Percentiles rank a stretch among this genome's conserved stretches.
Conservation (phyloP, 2,888 invertebrate genomes). For the Drosophila austrosaltans region DNA sequence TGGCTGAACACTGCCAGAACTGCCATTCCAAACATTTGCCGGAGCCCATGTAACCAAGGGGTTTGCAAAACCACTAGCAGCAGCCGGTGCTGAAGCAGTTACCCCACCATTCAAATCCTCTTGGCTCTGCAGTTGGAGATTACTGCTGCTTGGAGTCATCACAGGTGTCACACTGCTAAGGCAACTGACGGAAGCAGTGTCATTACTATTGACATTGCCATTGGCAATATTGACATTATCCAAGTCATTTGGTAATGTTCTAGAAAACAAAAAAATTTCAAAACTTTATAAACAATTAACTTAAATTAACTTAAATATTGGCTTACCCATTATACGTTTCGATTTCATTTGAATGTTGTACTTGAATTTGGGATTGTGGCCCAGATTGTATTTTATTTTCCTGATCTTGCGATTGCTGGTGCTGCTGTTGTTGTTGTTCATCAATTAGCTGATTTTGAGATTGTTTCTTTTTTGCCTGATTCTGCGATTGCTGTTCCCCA, state of each 20-base stretch:
- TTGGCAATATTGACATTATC: background rate
- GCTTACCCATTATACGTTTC: background rate
- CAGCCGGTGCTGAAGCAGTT: background rate
- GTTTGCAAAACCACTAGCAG: background rate
- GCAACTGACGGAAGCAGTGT: background rate
- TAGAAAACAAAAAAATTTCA: no score
- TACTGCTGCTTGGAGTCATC: conserved; percentile 8
- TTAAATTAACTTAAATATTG: background rate
- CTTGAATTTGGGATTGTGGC: background rate
- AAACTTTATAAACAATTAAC: no score
- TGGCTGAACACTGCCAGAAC: background rate
- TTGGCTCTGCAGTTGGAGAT: background rate
- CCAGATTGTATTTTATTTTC: background rate
- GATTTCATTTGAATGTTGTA: no score
- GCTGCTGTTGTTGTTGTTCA: background rate
- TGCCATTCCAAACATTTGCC: background rate
- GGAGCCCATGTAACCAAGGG: background rate
- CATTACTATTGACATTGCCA: background rate
- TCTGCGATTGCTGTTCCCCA: background rate
- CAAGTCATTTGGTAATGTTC: background rate
- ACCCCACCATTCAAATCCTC: background rate
- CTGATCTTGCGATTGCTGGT: background rate
- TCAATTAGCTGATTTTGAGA: background rate
- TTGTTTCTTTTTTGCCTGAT: background rate
- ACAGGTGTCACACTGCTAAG: conserved; percentile 29